These are phyloP conservation scores for Megaptera novaeangliae DNA, from an alignment of 2,113 vertebrate species.

Conservation along the genomic window DNA sequence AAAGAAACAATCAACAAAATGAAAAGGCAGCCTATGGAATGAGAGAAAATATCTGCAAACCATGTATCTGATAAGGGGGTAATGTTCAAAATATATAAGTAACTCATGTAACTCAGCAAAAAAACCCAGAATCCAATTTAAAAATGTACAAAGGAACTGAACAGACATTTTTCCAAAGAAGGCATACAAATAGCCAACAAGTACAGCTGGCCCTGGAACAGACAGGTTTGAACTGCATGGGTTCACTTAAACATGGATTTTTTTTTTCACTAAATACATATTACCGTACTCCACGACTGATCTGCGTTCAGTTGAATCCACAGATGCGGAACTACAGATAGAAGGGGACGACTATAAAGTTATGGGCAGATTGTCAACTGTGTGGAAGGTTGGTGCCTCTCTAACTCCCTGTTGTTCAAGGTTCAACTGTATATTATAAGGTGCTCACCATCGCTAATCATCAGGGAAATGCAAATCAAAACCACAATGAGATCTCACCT, in stretches of 20 bases:
- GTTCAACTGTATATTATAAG: not conserved
- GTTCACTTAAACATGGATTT: too few species aligned
- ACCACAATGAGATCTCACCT: not conserved
- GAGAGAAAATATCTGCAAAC: not conserved
- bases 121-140: not conserved
- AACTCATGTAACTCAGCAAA: not conserved
- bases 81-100: not conserved
- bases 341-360: too few species aligned
- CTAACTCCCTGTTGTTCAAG: too few species aligned
- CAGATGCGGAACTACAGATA: too few species aligned
- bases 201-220: too few species aligned
- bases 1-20: not conserved
- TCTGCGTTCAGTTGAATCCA: too few species aligned
- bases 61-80: not conserved
- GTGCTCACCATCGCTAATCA: not conserved
- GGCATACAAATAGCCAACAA: too few species aligned
- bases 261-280: too few species aligned
- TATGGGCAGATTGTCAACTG: too few species aligned
- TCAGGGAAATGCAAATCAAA: not conserved
- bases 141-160: not conserved
- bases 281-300: too few species aligned
- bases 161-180: not conserved
- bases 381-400: too few species aligned
- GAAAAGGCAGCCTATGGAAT: not conserved
- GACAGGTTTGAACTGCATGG: too few species aligned